Conservation (phyloP, 2,113 vertebrate genomes). For the Pseudorectes ferrugineus region DNA sequence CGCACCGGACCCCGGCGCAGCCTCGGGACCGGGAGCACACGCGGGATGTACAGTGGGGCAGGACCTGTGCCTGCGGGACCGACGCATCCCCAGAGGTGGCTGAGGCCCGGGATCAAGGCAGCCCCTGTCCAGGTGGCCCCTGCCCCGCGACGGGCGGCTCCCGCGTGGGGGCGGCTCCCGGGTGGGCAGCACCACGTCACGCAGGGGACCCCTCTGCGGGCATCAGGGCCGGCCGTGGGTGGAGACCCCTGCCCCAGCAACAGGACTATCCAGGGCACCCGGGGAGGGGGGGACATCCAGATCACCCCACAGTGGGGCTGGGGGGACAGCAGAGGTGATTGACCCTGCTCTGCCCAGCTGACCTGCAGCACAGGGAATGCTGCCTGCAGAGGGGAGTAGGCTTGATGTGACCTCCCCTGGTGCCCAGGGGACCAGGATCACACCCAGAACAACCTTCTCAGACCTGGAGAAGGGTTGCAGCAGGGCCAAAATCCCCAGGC, state of each 20-base stretch:
- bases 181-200: background rate
- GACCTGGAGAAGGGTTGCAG: background rate
- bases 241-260: background rate
- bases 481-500: fast-evolving
- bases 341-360: background rate
- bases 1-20: background rate
- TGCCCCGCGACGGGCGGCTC: background rate
- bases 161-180: background rate
- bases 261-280: background rate
- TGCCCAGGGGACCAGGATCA: background rate
- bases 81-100: background rate
- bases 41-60: background rate
- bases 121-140: background rate
- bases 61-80: background rate
- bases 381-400: background rate
- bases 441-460: background rate
- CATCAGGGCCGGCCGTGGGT: fast-evolving
- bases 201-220: background rate
- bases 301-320: background rate
- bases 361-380: fast-evolving
- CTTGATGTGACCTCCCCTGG: background rate
- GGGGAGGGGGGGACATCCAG: fast-evolving
- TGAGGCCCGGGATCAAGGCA: background rate
- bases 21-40: background rate
- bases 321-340: background rate